Evolutionary conservation across 2,113 vertebrate species (phyloP), one percentile per base, ranked within the genome.

Genomic region (Scomber scombrus): DNA sequence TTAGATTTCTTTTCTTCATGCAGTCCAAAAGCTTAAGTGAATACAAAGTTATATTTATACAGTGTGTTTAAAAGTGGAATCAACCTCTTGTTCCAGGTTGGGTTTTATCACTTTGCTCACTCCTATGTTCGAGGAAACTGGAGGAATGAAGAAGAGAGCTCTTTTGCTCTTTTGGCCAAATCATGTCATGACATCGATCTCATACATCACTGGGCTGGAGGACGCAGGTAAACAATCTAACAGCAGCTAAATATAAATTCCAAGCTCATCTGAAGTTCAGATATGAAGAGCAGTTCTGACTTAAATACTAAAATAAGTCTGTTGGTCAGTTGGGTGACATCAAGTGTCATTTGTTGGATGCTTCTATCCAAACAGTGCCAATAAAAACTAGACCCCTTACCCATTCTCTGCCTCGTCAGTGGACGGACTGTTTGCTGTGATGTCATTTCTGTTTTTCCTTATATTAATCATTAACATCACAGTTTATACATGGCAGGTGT

Each of bases 111-210:
- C 78, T 97, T 97, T 81, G 95, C 96, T 58, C 96, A 97, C 89
- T 96, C 96, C 0, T 96, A 93, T 84, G 96, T 97, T 43, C 93
- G 96, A 73, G 96, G 96, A 13, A 97, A 95, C 88, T 97, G 96
- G 96, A 94, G 96, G 71, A 96, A 96, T 16, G 95, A 96, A 78
- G 89, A 87, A 0, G 93, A 96, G 64, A 97, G 96, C 84, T 94
- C 95, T 5, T 97, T 96, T 70, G 91, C 95, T 65, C 94, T 96
- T 67, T 81, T 97, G 80, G 92, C 95, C 18, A 96, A 96, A 83
- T 96, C 95, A 3, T 97, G 96, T 84, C 96, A 96, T 64, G 96
- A 97, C 77, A 80, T 97, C 1, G 96, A 97, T 89, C 88, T 96
- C 9, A 96, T 96, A 66, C 87, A 95, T 73, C 95, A 95, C 84